A percentile compares a stretch with the other conserved stretches of the same genome.
Conservation (phyloP, 2,797 vertebrate genomes). For the Karalla daura region DNA sequence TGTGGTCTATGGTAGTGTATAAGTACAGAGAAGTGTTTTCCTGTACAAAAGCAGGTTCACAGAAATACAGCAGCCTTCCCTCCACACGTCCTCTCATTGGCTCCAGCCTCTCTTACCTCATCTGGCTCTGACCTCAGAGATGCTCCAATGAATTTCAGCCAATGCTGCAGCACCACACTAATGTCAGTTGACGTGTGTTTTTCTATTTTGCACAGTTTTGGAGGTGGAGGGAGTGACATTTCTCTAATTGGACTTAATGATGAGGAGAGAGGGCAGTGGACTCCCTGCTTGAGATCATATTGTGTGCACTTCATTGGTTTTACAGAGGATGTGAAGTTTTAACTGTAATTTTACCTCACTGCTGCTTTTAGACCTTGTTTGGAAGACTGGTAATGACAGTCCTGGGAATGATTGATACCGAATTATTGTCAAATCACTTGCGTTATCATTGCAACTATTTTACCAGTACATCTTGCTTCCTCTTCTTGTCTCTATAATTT, state of each 20-base stretch:
- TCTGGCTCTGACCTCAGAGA: slow-evolving; percentile 53
- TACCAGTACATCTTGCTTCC: background rate
- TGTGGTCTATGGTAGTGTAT: background rate
- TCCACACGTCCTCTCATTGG: slow-evolving; percentile 24
- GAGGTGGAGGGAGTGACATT: slow-evolving; percentile 57
- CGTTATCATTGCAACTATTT: background rate
- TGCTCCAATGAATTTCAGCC: slow-evolving; percentile 71
- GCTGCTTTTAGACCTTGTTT: background rate
- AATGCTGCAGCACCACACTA: slow-evolving; percentile 54
- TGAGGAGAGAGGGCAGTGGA: slow-evolving; percentile 26
- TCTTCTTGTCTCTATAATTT: background rate
- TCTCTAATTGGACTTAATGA: slow-evolving; percentile 82
- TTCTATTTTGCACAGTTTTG: slow-evolving; percentile 60
- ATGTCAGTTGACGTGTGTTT: slow-evolving; percentile 80
- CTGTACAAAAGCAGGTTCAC: slow-evolving; percentile 4
- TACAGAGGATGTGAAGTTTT: slow-evolving; percentile 8
- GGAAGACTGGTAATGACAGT: no score
- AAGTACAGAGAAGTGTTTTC: background rate
- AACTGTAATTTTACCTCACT: slow-evolving; percentile 1
- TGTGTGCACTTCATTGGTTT: slow-evolving; percentile 4
- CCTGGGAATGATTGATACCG: background rate
- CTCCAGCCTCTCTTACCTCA: slow-evolving; percentile 51
- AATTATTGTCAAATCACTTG: background rate
- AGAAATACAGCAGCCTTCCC: no score
- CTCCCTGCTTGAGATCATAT: slow-evolving; percentile 26